A percentile compares a stretch with the other conserved stretches of the same genome.
phyloP scores from a whole-genome alignment of 2,113 vertebrate genomes.

The Mesoclemmys tuberculata region DNA sequence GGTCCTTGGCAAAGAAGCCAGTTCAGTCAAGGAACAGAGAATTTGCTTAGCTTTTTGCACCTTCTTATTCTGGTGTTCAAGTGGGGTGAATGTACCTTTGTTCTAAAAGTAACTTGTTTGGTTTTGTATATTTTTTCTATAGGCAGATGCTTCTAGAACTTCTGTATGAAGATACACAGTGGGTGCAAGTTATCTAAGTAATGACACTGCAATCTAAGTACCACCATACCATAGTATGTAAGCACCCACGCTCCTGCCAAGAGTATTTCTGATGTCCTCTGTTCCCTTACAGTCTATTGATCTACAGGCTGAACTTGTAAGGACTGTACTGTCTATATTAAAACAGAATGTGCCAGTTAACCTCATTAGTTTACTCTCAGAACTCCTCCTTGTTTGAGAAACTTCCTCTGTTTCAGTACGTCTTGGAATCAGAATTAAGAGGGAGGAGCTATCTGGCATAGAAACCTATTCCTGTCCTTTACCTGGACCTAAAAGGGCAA shows the following conservation, averaged over 20 bases:
- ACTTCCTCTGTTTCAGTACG: conserved; percentile 71
- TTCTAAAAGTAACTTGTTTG: conserved; percentile 25
- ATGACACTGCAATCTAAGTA: background rate
- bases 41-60: background rate
- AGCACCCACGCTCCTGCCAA: background rate
- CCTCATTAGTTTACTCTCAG: conserved; percentile 64
- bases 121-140: background rate
- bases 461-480: conserved; percentile 32
- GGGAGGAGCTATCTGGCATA: conserved; percentile 63
- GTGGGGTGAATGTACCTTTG: background rate
- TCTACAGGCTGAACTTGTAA: conserved; percentile 58
- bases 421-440: conserved; percentile 69
- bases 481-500: background rate
- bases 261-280: background rate
- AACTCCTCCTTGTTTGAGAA: conserved; percentile 68
- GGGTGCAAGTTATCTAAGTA: background rate
- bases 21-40: background rate
- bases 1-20: background rate
- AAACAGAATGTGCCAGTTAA: conserved; percentile 26
- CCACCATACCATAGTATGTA: background rate
- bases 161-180: background rate
- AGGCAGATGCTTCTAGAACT: background rate
- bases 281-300: conserved; percentile 42
- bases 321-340: background rate
- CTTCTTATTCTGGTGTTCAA: background rate